A percentile compares a stretch with the other conserved stretches of the same genome.
Evolutionary conservation across 2,888 invertebrate genomes (phyloP).

Genomic region (Leptarthrus brevirostris): DNA sequence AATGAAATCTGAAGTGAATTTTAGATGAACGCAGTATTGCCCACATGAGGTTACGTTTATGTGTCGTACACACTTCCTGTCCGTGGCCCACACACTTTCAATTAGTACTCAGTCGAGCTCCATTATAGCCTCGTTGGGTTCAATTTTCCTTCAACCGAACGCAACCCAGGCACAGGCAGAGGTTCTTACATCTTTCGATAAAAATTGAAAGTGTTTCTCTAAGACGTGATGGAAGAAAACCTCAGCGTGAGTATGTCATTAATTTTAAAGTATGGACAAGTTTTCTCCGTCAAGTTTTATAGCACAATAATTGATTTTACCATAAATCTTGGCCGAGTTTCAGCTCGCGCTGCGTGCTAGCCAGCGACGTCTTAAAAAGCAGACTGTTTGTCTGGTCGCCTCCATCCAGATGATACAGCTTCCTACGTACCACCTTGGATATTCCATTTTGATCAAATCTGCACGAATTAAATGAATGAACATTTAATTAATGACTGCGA

Average conservation of each 20-base stretch:
- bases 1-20: no score
- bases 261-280: conserved; percentile 22
- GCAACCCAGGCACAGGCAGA: neutral
- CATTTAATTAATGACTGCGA: conserved; percentile 38
- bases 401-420: conserved; percentile 3
- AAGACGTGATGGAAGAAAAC: neutral
- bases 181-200: neutral
- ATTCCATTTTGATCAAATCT: conserved; percentile 33
- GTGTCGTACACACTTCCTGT: conserved; percentile 28
- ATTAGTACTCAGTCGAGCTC: neutral
- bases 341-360: neutral
- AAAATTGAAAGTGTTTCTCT: conserved; percentile 32
- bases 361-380: neutral
- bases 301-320: conserved; percentile 39
- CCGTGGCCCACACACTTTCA: conserved; percentile 2
- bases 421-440: conserved; percentile 34
- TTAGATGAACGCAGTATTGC: no score
- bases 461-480: conserved; percentile 36
- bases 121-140: neutral
- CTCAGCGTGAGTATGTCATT: conserved; percentile 33
- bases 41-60: neutral
- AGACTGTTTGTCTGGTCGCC: conserved; percentile 48
- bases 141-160: conserved; percentile 1
- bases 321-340: conserved; percentile 33
- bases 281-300: conserved; percentile 32